A percentile compares a stretch with the other conserved stretches of the same genome.
These are phyloP conservation scores for Napeogenes sylphis DNA, from an alignment of 2,888 invertebrate genomes.

Conservation along the genomic window DNA sequence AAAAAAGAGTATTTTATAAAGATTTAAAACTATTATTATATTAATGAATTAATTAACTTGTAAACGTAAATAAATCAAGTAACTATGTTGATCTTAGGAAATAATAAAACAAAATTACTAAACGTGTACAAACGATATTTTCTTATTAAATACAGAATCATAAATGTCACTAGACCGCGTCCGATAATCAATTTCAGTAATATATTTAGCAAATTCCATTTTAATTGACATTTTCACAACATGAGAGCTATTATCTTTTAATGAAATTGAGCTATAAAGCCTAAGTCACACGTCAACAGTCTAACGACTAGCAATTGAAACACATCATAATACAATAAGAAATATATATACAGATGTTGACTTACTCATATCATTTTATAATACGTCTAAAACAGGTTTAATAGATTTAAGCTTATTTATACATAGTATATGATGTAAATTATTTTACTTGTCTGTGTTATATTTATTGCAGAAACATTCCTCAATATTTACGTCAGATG, in stretches of 20 bases:
- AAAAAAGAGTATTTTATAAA: too few species aligned
- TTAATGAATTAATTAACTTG: too few species aligned
- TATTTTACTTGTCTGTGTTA: not conserved
- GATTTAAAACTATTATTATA: too few species aligned
- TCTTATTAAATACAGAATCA: not conserved
- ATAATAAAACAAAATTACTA: not conserved
- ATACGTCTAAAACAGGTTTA: constrained; percentile 1
- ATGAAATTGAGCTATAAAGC: constrained; percentile 29
- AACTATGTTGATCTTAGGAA: not conserved
- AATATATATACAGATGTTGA: constrained; percentile 15
- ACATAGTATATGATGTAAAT: not conserved
- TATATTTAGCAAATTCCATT: constrained; percentile 11
- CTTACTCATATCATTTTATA: constrained; percentile 4
- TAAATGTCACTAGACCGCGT: not conserved
- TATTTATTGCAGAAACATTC: not conserved
- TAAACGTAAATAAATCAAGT: too few species aligned
- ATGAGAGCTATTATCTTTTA: constrained; percentile 28
- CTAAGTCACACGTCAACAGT: constrained; percentile 24
- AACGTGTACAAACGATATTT: not conserved
- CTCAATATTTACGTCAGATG: constrained; percentile 40
- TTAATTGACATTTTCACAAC: constrained; percentile 33
- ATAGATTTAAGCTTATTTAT: not conserved
- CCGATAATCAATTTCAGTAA: constrained; percentile 5
- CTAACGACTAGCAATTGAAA: constrained; percentile 60
- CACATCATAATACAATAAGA: constrained; percentile 38